Evolutionary conservation across 1,140 invertebrate genomes (phyloP), one percentile per base, ranked within the genome.

Genomic region (Pseudomyrmex pallidus): DNA sequence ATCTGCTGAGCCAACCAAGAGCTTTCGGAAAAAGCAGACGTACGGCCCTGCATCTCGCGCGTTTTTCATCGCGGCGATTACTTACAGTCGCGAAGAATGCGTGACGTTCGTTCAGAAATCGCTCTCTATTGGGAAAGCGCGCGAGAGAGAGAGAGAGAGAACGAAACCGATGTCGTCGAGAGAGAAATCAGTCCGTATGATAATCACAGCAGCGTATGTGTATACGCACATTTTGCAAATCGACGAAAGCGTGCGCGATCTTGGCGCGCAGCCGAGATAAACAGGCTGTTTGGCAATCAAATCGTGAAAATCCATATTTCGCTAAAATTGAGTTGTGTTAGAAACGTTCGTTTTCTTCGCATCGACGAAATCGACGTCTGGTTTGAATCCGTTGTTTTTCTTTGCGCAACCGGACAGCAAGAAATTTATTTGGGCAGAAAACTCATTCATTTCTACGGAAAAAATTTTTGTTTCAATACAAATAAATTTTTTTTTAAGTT

Each of bases 201-300:
- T 12, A 22, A 72, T 80, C 44, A 48, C 64, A 7, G 46, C 50
- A 35, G 50, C 2, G 50, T 52, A 52, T 13, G 17, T 46, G 57
- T 52, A 35, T 70, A 44, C 48, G 61, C 66, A 68, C 35, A 35
- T 57, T 48, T 70, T 48, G 64, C 64, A 70, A 70, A 70, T 78
- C 64, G 66, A 74, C 74, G 50, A 68, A 78, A 46, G 54, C 76
- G 44, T 13, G 15, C 10, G 76, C 25, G 64, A 70, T 80, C 44
- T 59, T 80, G 76, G 76, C 76, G 76, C n/a, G 8, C 12, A 3
- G 76, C 76, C 76, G 76, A 72, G 76, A 61, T 72, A 80, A 80
- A 80, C 76, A 80, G 67, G n/a, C 20, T n/a, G 17, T 57, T 67
- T 70, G 54, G 20, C 66, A 44, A 35, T 48, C n/a, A 54, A 46